Evolutionary conservation across 2,888 invertebrate genomes (phyloP).

Genomic region (Cosmia pyralina): DNA sequence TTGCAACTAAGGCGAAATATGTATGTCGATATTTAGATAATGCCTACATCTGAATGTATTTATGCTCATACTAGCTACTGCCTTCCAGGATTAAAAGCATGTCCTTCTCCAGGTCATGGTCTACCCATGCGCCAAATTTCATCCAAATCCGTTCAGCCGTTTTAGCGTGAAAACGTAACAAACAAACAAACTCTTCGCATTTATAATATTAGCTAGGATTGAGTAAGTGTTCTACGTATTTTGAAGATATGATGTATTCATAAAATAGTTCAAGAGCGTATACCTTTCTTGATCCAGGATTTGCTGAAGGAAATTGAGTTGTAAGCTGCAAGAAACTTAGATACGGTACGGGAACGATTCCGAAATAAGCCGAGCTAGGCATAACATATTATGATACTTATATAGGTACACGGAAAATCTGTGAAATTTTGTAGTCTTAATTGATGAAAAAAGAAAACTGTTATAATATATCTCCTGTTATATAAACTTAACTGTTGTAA

Average conservation of each 20-base stretch:
- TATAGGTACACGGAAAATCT: constrained; percentile 49
- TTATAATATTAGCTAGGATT: background rate
- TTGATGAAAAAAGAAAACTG: too few relatives aligned
- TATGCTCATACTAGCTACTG: too few relatives aligned
- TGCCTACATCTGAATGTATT: background rate
- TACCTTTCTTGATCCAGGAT: constrained; percentile 82
- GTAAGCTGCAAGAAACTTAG: constrained; percentile 80
- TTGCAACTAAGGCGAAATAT: background rate
- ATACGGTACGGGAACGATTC: constrained; percentile 74
- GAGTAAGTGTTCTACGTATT: constrained; percentile 41
- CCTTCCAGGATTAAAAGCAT: too few relatives aligned
- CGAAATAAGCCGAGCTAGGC: constrained; percentile 73
- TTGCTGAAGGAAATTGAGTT: constrained; percentile 83
- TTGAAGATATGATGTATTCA: constrained; percentile 74
- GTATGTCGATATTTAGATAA: background rate
- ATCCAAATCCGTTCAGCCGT: too few relatives aligned
- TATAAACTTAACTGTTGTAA: background rate
- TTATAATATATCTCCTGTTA: background rate
- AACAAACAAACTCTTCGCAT: too few relatives aligned
- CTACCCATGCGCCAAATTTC: too few relatives aligned
- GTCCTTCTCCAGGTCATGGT: too few relatives aligned
- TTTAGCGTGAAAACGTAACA: too few relatives aligned
- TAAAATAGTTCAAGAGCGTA: constrained; percentile 76
- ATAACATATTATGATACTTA: constrained; percentile 67
- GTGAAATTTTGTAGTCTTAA: background rate